Evolutionary conservation across 2,113 vertebrate genomes (phyloP).

Genomic region (Glaucidium brasilianum): DNA sequence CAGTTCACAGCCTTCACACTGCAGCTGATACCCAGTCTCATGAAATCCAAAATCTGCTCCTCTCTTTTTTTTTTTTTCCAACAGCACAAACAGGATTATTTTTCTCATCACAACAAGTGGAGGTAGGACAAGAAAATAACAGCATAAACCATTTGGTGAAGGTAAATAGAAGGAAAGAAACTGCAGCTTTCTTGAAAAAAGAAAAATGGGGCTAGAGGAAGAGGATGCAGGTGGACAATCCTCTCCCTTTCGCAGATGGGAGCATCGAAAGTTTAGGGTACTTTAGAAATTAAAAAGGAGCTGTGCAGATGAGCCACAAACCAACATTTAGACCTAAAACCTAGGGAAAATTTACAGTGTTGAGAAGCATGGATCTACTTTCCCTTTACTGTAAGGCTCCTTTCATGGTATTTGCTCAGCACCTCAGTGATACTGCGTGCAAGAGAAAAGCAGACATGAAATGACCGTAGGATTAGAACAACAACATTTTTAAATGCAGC

Average conservation of each 20-base stretch:
- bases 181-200: neutral
- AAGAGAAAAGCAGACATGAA: accelerated
- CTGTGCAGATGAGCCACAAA: neutral
- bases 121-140: neutral
- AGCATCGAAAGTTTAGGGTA: neutral
- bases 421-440: accelerated
- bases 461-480: accelerated
- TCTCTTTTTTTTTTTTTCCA: neutral
- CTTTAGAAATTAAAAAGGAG: neutral
- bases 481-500: accelerated
- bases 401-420: accelerated
- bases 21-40: neutral
- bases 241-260: too few species aligned
- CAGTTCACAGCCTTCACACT: neutral
- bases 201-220: neutral
- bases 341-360: neutral
- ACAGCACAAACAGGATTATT: neutral
- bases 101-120: neutral
- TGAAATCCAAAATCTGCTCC: neutral
- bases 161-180: neutral
- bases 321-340: neutral
- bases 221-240: neutral
- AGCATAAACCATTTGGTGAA: neutral
- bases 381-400: neutral
- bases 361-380: neutral